These are phyloP conservation scores for Sturmia bella DNA, from an alignment of 2,888 invertebrate species.

Conservation along the genomic window DNA sequence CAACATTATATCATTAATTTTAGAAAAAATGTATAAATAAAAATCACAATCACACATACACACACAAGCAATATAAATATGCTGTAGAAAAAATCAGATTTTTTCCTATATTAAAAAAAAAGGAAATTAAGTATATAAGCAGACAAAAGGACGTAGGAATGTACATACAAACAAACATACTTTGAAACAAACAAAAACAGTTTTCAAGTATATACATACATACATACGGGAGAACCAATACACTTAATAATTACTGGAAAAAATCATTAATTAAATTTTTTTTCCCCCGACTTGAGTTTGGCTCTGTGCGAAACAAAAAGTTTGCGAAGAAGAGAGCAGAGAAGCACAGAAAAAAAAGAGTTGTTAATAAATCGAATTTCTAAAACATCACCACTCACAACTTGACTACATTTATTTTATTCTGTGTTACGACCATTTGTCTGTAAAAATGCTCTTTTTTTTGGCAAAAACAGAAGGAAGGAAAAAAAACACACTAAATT, in stretches of 20 bases:
- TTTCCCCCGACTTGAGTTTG: constrained; percentile 20
- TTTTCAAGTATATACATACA: constrained; percentile 44
- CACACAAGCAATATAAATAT: constrained; percentile 14
- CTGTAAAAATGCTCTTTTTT: not conserved
- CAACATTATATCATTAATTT: constrained; percentile 71
- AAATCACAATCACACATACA: not conserved
- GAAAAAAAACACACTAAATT: too few relatives aligned
- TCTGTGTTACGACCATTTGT: not conserved
- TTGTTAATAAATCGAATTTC: constrained; percentile 55
- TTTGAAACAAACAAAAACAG: not conserved
- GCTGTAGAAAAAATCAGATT: constrained; percentile 42
- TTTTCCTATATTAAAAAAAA: constrained; percentile 34
- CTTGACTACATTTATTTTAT: not conserved
- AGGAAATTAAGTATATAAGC: constrained; percentile 44
- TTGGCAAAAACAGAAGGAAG: too few relatives aligned
- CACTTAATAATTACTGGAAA: constrained; percentile 65
- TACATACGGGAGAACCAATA: constrained; percentile 50
- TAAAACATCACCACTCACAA: constrained; percentile 10
- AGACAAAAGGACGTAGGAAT: constrained; percentile 27
- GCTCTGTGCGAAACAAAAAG: constrained; percentile 4
- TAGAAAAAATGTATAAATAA: constrained; percentile 37
- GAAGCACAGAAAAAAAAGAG: constrained; percentile 24
- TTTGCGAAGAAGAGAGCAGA: not conserved
- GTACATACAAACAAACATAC: not conserved
- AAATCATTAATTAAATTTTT: constrained; percentile 65